Evolutionary conservation across 2,797 vertebrate genomes (phyloP).

Genomic region (Oryzias dopingdopingensis): DNA sequence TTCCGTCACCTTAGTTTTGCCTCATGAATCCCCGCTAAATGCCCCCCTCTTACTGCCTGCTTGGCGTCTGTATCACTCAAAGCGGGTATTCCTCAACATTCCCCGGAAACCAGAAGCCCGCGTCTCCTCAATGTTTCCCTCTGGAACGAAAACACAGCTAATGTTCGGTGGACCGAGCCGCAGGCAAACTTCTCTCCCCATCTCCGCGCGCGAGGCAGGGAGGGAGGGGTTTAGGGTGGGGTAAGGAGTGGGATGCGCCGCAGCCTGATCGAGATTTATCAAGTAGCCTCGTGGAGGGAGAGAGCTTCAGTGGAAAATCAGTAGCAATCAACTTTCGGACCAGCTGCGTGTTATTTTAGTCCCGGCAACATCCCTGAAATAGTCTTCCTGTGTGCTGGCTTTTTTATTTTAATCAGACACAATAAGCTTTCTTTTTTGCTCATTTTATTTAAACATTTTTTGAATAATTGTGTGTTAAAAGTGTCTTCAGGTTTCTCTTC

Average conservation of each 20-base stretch:
- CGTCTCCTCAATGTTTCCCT: constrained; percentile 22
- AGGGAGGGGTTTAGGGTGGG: constrained; percentile 47
- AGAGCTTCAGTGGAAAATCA: constrained; percentile 33
- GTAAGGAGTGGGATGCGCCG: constrained; percentile 40
- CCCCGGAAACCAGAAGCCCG: constrained; percentile 51
- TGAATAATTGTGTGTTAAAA: too few relatives aligned
- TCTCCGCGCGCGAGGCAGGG: constrained; percentile 6
- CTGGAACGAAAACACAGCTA: constrained; percentile 53
- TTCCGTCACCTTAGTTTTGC: constrained; percentile 45
- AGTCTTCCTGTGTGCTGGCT: not conserved
- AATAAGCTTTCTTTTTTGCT: too few relatives aligned
- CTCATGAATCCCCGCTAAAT: constrained; percentile 48
- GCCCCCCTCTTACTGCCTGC: too few relatives aligned
- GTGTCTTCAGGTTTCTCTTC: too few relatives aligned
- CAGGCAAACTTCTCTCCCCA: constrained; percentile 67
- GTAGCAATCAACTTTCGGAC: constrained; percentile 24
- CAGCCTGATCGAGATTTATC: constrained; percentile 41
- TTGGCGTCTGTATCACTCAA: too few relatives aligned
- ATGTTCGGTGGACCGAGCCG: constrained; percentile 53
- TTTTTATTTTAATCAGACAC: constrained; percentile 11
- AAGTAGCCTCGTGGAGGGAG: constrained; percentile 7
- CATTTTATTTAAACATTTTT: too few relatives aligned
- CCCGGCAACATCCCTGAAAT: constrained; percentile 26
- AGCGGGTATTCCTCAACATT: constrained; percentile 56
- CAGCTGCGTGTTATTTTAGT: constrained; percentile 51